phyloP scores from a whole-genome alignment of 2,113 vertebrate species.

The Trochalopteron elliotii region DNA sequence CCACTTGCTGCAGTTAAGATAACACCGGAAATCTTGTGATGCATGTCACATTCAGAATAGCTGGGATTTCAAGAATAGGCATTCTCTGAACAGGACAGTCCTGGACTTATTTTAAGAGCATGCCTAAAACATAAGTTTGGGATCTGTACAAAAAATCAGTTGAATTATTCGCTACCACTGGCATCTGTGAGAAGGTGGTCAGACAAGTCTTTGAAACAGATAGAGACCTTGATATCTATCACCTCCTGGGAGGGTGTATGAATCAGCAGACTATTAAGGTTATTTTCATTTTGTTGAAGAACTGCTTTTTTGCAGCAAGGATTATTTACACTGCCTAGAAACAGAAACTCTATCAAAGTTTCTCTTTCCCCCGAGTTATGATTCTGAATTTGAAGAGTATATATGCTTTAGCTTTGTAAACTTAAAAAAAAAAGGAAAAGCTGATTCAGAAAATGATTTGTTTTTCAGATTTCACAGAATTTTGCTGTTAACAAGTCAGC shows the following conservation, averaged over 20 bases:
- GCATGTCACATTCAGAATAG: not conserved
- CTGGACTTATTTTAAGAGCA: not conserved
- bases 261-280: not conserved
- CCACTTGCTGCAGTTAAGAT: not conserved
- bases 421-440: not conserved
- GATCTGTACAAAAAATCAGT: not conserved
- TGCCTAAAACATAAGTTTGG: fast-evolving
- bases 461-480: not conserved
- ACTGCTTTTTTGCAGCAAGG: not conserved
- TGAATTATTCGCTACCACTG: fast-evolving
- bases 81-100: not conserved
- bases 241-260: not conserved
- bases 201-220: not conserved
- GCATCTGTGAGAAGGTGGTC: not conserved
- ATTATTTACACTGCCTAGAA: not conserved
- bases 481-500: not conserved
- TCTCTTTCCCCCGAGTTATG: not conserved
- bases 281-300: not conserved
- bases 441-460: not conserved
- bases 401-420: not conserved
- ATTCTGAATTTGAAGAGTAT: not conserved
- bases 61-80: not conserved
- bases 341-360: not conserved
- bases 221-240: not conserved
- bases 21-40: not conserved